phyloP scores from a whole-genome alignment of 2,797 vertebrate genomes.

The Balearica regulorum region DNA sequence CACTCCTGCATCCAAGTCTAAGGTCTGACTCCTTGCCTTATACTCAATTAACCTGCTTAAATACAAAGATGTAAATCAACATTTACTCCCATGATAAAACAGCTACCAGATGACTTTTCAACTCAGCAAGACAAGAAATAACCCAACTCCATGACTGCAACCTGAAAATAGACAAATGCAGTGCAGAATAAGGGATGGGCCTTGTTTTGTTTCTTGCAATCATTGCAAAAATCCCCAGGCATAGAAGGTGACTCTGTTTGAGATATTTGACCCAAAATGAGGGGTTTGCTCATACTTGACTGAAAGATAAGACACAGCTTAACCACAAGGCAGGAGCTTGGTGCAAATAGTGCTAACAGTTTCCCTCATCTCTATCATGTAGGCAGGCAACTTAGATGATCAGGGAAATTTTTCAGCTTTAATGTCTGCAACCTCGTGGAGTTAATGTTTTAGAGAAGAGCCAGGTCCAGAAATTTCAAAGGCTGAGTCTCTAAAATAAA shows the following conservation, averaged over 20 bases:
- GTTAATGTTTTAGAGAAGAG: neutral
- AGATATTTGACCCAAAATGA: neutral
- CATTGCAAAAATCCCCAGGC: neutral
- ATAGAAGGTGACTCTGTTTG: neutral
- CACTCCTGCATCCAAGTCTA: neutral
- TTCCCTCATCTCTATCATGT: neutral
- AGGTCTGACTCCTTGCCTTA: neutral
- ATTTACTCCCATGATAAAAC: neutral
- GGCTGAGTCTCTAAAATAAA: neutral
- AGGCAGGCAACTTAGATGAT: neutral
- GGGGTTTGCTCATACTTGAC: neutral
- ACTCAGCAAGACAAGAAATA: neutral
- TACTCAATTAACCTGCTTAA: neutral
- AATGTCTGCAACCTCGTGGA: neutral
- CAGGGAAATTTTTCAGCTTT: neutral
- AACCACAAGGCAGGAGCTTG: neutral
- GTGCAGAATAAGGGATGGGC: accelerated
- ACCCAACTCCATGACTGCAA: neutral
- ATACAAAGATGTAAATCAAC: neutral
- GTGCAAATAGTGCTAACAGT: neutral
- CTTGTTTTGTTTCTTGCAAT: neutral
- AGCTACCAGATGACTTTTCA: neutral
- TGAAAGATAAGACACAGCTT: neutral
- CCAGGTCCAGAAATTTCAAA: neutral
- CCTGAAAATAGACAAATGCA: neutral